phyloP scores from a whole-genome alignment of 2,113 vertebrate genomes.

The Parus major region DNA sequence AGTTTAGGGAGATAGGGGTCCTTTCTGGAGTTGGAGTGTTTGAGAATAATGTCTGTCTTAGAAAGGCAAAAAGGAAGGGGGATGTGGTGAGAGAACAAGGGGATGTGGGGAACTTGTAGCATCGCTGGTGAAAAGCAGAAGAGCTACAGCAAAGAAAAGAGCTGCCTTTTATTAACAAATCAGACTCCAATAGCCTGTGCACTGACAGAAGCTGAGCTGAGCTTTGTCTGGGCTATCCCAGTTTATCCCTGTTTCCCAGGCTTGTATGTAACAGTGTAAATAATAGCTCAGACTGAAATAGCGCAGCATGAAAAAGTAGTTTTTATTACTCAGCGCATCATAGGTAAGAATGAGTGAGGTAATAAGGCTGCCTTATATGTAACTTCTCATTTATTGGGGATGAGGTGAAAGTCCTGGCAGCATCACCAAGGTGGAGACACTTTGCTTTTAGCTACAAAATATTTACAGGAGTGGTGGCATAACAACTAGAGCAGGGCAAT shows the following conservation, averaged over 20 bases:
- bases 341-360: background rate
- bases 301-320: background rate
- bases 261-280: background rate
- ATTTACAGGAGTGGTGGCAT: rapidly evolving
- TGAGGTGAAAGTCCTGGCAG: background rate
- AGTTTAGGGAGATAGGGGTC: background rate
- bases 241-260: background rate
- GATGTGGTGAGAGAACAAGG: rapidly evolving
- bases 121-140: background rate
- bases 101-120: rapidly evolving
- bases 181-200: background rate
- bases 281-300: background rate
- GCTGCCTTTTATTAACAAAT: rapidly evolving
- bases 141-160: background rate
- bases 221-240: background rate
- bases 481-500: background rate
- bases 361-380: background rate
- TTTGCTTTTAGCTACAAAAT: background rate
- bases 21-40: rapidly evolving
- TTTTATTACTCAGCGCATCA: background rate
- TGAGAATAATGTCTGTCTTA: background rate
- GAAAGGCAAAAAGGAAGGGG: background rate
- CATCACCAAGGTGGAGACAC: background rate
- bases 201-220: background rate
- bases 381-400: background rate